These are phyloP conservation scores for Tigriopus japonicus DNA, from an alignment of 1,140 invertebrate species.

Conservation along the genomic window DNA sequence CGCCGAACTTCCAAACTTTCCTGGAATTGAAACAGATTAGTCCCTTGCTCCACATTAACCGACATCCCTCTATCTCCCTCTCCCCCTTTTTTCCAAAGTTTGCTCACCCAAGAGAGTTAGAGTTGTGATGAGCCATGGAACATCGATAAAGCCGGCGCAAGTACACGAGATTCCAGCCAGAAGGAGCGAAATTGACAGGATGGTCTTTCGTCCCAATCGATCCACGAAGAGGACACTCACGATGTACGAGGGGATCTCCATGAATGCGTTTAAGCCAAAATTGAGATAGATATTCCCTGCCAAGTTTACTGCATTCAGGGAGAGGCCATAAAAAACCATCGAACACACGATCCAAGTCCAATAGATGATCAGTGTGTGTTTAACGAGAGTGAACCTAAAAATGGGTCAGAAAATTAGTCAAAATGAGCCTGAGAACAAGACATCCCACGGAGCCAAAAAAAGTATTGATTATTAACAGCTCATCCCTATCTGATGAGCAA, in stretches of 20 bases:
- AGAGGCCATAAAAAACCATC: slow-evolving; percentile 25
- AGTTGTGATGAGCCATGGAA: neutral
- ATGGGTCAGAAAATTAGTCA: neutral
- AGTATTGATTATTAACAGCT: too few species aligned
- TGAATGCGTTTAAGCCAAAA: slow-evolving; percentile 21
- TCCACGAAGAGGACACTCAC: slow-evolving; percentile 19
- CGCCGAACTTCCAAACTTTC: neutral
- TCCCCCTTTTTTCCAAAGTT: neutral
- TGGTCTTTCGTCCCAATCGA: slow-evolving; percentile 10
- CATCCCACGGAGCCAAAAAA: too few species aligned
- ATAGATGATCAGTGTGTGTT: slow-evolving; percentile 6
- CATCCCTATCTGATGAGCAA: too few species aligned
- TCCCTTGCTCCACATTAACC: neutral
- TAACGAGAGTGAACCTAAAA: neutral
- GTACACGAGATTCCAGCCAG: slow-evolving; percentile 10
- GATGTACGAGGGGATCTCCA: slow-evolving; percentile 23
- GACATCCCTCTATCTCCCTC: neutral
- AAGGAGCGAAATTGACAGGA: neutral
- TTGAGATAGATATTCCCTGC: slow-evolving; percentile 24
- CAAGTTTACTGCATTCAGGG: slow-evolving; percentile 21
- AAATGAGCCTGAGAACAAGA: too few species aligned
- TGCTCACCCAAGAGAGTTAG: neutral
- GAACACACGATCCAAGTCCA: slow-evolving; percentile 22
- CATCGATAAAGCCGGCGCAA: slow-evolving; percentile 6
- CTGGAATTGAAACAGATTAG: slow-evolving; percentile 24